Base-by-base conservation (phyloP, 2,797 vertebrate species). In the Chelon labrosus region DNA sequence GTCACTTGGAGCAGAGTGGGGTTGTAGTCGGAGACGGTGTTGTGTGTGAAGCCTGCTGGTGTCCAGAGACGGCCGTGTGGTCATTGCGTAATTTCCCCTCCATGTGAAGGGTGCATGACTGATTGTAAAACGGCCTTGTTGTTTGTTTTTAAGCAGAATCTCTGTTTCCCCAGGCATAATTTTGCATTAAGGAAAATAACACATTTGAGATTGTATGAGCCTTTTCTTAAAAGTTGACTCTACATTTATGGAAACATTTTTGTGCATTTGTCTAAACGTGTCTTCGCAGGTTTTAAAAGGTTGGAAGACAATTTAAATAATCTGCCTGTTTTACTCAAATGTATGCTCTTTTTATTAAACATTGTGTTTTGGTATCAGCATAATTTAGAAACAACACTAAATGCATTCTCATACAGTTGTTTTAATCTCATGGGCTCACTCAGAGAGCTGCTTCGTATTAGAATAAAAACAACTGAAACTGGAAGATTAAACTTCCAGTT, bases 71-170 rank as follows among this genome's bases (percentile, higher is more conserved):
- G 53, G 79, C 74, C 63, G 65, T 88, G 79, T 80, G 82, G 41
- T 82, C 70, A 79, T 91, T 89, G 88, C 72, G 50, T 90, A 90
- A 89, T 91, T 80, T 77, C 52, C 60, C 35, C 31, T 68, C 60
- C 57, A 64, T 74, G 59, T 79, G 52, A 83, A n/a, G 42, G 38
- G 57, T 46, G 5, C 70, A 69, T 74, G 68, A 69, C 1, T 57
- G 20, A 67, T 59, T 70, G 35, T 57, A 70, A 59, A 76, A 20
- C 27, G 1, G 13, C 13, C 20, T 61, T 67, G 7, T 57, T 72
- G 38, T 65, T 73, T 31, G 19, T 49, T 60, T 70, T 55, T 51
- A 44, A 52, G 12, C 16, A 17, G 10, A 64, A 50, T 19, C 10
- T 71, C 12, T 60, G 38, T 39, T 42, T 11, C 3, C 22, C 13